Evolutionary conservation across 2,113 vertebrate genomes (phyloP).

Genomic region (Oncorhynchus keta): DNA sequence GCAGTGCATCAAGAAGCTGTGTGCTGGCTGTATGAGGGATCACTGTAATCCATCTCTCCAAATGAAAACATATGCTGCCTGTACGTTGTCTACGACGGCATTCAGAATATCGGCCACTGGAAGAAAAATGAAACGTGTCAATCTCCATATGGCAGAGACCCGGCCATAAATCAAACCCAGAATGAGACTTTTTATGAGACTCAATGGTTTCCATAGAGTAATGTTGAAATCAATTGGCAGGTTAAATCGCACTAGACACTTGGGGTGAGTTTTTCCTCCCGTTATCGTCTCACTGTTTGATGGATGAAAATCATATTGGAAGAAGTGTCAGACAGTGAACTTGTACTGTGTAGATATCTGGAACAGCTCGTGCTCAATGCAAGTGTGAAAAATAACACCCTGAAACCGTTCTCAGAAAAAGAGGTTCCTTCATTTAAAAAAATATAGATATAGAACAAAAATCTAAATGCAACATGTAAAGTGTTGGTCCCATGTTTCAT

Average conservation of each 20-base stretch:
- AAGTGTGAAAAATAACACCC: not conserved
- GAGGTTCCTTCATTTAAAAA: too few species aligned
- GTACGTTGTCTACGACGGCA: slow-evolving; percentile 50
- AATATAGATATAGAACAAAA: too few species aligned
- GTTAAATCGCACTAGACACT: slow-evolving; percentile 19
- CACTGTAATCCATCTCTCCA: slow-evolving; percentile 55
- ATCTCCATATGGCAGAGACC: slow-evolving; percentile 49
- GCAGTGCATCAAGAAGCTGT: slow-evolving; percentile 44
- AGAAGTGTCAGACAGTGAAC: too few species aligned
- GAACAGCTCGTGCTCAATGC: not conserved
- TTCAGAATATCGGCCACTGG: slow-evolving; percentile 27
- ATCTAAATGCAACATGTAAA: too few species aligned
- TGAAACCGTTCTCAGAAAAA: too few species aligned
- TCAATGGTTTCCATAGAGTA: slow-evolving; percentile 20
- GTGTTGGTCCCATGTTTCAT: too few species aligned
- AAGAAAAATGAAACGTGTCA: slow-evolving; percentile 57
- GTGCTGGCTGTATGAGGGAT: slow-evolving; percentile 38
- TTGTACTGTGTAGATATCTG: too few species aligned
- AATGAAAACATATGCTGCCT: slow-evolving; percentile 54
- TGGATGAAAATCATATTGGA: not conserved
- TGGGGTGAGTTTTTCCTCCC: not conserved
- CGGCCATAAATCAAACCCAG: slow-evolving; percentile 8
- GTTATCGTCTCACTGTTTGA: not conserved
- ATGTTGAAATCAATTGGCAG: slow-evolving; percentile 35
- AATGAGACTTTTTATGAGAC: slow-evolving; percentile 28